Percentiles rank a stretch among this genome's conserved stretches.
These are phyloP conservation scores for Bergia sp. DNA, from an alignment of 92 coral and sea anemone species.

Conservation along the genomic window DNA sequence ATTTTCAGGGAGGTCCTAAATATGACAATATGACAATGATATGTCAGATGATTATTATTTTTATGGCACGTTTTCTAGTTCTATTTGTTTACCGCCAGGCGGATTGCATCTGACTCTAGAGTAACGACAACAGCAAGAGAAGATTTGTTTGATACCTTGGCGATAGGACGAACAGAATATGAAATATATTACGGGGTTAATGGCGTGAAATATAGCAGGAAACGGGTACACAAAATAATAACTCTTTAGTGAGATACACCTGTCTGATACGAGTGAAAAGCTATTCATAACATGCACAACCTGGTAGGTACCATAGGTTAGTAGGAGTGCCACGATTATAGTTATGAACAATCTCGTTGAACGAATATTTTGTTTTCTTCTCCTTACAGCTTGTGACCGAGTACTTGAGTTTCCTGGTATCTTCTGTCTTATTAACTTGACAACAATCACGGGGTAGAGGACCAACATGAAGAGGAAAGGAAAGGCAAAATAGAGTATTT, in stretches of 20 bases:
- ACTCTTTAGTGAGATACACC: not conserved
- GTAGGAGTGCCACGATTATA: not conserved
- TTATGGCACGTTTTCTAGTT: not conserved
- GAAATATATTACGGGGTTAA: not conserved
- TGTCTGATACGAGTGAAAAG: not conserved
- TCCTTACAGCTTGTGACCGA: not conserved
- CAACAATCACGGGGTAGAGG: not conserved
- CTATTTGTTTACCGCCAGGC: not conserved
- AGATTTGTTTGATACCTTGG: not conserved
- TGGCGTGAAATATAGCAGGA: not conserved
- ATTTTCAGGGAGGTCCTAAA: no score
- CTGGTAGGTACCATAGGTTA: not conserved
- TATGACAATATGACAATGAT: no score
- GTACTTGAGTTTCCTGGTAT: not conserved
- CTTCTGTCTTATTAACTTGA: not conserved
- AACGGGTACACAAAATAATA: not conserved
- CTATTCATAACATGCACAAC: not conserved
- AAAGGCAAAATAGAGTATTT: not conserved
- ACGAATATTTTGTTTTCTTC: not conserved
- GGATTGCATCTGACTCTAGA: not conserved
- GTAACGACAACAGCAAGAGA: not conserved
- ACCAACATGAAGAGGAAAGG: not conserved
- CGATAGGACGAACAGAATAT: slow-evolving; percentile 13
- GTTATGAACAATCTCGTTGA: not conserved
- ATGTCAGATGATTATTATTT: no score